Evolutionary conservation across 2,113 vertebrate species (phyloP).

Genomic region (Scomber japonicus): DNA sequence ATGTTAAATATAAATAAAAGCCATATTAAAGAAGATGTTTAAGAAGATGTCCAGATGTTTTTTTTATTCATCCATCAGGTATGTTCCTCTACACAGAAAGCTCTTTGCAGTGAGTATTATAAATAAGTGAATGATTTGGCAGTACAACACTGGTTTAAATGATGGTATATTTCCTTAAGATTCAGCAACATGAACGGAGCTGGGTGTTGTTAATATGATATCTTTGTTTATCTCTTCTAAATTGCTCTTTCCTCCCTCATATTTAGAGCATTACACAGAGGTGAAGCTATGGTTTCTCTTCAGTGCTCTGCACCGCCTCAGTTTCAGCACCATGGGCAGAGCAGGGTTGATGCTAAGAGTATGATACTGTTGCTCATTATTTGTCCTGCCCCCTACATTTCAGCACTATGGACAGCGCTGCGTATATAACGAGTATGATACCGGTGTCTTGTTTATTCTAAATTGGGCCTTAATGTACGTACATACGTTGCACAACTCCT

Average conservation of each 20-base stretch:
- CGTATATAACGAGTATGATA: neutral
- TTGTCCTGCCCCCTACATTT: neutral
- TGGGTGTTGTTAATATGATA: neutral
- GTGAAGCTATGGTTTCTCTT: neutral
- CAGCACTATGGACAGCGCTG: slow-evolving; percentile 9
- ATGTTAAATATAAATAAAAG: neutral
- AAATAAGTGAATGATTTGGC: neutral
- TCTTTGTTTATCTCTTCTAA: neutral
- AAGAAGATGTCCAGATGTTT: too few relatives aligned
- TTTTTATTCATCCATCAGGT: too few relatives aligned
- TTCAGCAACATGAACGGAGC: too few relatives aligned
- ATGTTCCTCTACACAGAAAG: neutral
- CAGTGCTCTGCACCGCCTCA: neutral
- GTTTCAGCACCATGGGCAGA: slow-evolving; percentile 1
- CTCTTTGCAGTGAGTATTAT: neutral
- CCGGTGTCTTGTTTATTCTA: neutral
- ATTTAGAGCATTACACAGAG: neutral
- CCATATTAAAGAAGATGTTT: neutral
- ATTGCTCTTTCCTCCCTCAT: neutral
- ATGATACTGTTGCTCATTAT: too few relatives aligned
- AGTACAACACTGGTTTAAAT: neutral
- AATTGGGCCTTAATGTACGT: too few relatives aligned
- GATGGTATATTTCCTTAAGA: neutral
- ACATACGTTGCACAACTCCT: neutral
- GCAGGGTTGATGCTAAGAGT: neutral